Percentiles rank a stretch among this genome's conserved stretches.
phyloP scores from a whole-genome alignment of 2,888 invertebrate species.

The Trichogramma dendrolimi region DNA sequence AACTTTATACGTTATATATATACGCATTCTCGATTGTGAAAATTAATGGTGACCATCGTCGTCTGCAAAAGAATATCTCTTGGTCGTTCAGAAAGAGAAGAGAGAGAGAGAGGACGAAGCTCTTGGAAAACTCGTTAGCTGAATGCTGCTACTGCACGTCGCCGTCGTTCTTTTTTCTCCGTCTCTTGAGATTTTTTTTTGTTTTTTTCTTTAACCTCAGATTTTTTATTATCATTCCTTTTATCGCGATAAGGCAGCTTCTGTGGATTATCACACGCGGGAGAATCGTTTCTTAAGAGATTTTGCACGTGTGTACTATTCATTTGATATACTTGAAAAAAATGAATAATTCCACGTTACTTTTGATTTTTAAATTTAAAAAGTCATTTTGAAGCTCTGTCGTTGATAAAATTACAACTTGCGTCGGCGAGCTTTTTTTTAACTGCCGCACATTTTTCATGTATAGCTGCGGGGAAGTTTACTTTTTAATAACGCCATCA shows the following conservation, averaged over 20 bases:
- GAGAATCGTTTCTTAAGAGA: constrained; percentile 26
- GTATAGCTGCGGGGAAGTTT: neutral
- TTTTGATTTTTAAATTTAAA: neutral
- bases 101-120: too few relatives aligned
- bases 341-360: neutral
- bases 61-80: too few relatives aligned
- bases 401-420: neutral
- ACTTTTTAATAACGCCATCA: too few relatives aligned
- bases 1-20: too few relatives aligned
- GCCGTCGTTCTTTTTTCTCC: neutral
- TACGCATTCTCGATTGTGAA: too few relatives aligned
- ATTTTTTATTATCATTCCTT: constrained; percentile 19
- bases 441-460: neutral
- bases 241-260: neutral
- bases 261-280: constrained; percentile 11
- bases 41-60: too few relatives aligned
- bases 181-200: neutral
- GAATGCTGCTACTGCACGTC: neutral
- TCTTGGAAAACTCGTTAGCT: constrained; percentile 15
- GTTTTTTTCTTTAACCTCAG: neutral
- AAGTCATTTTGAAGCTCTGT: neutral
- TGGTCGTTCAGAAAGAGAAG: too few relatives aligned
- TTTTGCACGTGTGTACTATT: neutral
- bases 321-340: constrained; percentile 5
- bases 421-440: neutral